Evolutionary conservation across 1,140 invertebrate species (phyloP).

Genomic region (Venustaconcha ellipsiformis): DNA sequence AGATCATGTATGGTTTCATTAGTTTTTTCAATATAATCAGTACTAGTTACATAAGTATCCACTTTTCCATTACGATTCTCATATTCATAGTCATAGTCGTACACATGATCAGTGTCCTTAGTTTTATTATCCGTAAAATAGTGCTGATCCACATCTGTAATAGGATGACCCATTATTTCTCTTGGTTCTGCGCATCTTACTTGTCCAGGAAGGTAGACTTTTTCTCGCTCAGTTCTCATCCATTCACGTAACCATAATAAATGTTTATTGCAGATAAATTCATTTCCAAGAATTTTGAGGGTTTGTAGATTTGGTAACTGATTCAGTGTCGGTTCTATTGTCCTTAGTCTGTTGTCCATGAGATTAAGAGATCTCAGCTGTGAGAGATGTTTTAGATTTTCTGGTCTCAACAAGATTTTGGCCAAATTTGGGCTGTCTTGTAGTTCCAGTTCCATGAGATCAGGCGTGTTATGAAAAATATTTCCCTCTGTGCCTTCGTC

Average conservation of each 20-base stretch:
- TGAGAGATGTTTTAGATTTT: constrained; percentile 69
- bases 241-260: constrained; percentile 63
- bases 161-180: constrained; percentile 48
- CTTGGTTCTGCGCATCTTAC: constrained; percentile 54
- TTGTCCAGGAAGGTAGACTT: constrained; percentile 51
- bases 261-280: constrained; percentile 65
- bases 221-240: constrained; percentile 49
- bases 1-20: no score
- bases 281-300: constrained; percentile 65
- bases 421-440: constrained; percentile 80
- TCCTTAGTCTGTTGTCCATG: constrained; percentile 77
- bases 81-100: no score
- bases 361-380: constrained; percentile 60
- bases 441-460: constrained; percentile 79
- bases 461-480: constrained; percentile 71
- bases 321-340: constrained; percentile 74
- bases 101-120: no score
- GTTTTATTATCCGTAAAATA: no score
- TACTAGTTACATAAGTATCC: no score
- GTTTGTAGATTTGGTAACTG: constrained; percentile 76
- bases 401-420: constrained; percentile 75
- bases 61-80: no score
- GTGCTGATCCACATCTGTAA: constrained; percentile 35
- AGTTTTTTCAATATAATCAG: no score
- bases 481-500: constrained; percentile 66